A percentile compares a stretch with the other conserved stretches of the same genome.
Evolutionary conservation across 1,140 invertebrate genomes (phyloP).

Genomic region (Lutraria rhynchaena): DNA sequence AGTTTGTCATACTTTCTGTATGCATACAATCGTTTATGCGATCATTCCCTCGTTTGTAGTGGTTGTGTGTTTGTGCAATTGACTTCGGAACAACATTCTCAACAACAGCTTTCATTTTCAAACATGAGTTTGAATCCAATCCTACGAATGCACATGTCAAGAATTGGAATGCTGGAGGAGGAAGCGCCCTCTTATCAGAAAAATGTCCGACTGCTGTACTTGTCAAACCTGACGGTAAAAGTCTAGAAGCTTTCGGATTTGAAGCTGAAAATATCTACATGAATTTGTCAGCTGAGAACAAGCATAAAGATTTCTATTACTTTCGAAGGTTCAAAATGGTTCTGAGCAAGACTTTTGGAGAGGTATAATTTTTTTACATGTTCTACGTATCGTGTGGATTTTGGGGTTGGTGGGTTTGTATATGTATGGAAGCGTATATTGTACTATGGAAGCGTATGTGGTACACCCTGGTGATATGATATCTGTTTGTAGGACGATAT

Average conservation of each 20-base stretch:
- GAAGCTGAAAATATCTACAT: conserved; percentile 36
- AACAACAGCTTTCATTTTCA: conserved; percentile 9
- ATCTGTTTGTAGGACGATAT: no score
- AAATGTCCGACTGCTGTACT: conserved; percentile 33
- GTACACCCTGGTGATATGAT: no score
- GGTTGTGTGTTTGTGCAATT: conserved; percentile 10
- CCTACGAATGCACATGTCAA: conserved; percentile 2
- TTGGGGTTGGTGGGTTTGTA: no score
- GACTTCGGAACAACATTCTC: conserved; percentile 41
- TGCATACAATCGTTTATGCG: no score
- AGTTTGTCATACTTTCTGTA: no score
- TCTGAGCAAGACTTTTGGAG: conserved; percentile 14
- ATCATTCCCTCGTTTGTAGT: no score
- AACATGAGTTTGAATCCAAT: background rate
- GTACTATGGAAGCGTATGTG: no score
- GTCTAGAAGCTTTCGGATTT: conserved; percentile 27
- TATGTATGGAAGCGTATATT: no score
- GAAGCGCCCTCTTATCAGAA: background rate
- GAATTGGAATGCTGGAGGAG: background rate
- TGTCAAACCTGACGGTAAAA: conserved; percentile 37
- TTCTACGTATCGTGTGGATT: no score
- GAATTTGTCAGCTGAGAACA: background rate
- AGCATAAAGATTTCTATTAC: conserved; percentile 32
- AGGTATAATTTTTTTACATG: no score
- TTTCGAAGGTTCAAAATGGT: conserved; percentile 47